A percentile compares a stretch with the other conserved stretches of the same genome.
These are phyloP conservation scores for Sardina pilchardus DNA, from an alignment of 2,113 vertebrate genomes.

Conservation along the genomic window DNA sequence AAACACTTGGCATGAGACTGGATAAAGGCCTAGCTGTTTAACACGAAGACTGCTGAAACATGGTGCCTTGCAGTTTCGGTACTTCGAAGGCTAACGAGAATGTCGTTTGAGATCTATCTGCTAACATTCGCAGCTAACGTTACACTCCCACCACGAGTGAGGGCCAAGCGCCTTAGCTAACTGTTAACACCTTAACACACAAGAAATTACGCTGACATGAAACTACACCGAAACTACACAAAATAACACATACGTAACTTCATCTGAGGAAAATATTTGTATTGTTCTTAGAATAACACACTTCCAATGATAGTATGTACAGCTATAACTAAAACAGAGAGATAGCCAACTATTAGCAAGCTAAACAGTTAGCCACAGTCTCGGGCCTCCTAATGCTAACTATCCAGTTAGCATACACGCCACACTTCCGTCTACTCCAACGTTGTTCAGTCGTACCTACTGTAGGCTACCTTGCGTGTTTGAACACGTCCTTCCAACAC, in stretches of 20 bases:
- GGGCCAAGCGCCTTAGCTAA: not conserved
- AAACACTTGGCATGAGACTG: not conserved
- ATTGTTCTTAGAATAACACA: not conserved
- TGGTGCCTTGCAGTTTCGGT: not conserved
- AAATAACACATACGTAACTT: not conserved
- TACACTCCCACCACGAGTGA: not conserved
- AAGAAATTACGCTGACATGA: not conserved
- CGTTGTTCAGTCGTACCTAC: not conserved
- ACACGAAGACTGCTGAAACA: not conserved
- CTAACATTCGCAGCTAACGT: not conserved
- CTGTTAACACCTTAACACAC: not conserved
- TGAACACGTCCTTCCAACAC: not conserved
- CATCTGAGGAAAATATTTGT: not conserved
- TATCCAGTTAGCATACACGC: not conserved
- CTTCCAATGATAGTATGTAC: not conserved
- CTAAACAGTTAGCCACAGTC: not conserved
- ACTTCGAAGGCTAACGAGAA: not conserved
- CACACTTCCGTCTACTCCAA: not conserved
- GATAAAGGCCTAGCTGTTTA: not conserved
- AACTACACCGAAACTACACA: not conserved
- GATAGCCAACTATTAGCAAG: not conserved
- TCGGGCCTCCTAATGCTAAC: not conserved
- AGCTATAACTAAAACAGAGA: not conserved
- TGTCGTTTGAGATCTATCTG: not conserved
- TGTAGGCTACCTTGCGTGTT: not conserved